Percentiles rank a stretch among this genome's conserved stretches.
phyloP scores from a whole-genome alignment of 2,797 vertebrate genomes.

The Momotus momota region DNA sequence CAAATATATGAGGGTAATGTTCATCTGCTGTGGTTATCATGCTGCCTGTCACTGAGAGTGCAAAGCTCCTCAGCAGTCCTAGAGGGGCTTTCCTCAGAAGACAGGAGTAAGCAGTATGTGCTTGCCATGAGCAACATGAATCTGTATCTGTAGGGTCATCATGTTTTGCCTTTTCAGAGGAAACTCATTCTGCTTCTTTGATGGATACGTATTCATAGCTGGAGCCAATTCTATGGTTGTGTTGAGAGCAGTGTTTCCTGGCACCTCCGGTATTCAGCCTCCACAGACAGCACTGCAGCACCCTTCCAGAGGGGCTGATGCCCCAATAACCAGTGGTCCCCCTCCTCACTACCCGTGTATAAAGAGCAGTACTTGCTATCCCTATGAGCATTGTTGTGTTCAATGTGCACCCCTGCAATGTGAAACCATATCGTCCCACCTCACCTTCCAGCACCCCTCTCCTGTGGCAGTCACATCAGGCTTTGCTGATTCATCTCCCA shows the following conservation, averaged over 20 bases:
- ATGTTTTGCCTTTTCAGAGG: background rate
- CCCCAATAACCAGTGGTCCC: background rate
- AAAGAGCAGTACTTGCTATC: background rate
- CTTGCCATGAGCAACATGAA: background rate
- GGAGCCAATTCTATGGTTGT: background rate
- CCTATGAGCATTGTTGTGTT: rapidly evolving
- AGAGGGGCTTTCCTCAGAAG: background rate
- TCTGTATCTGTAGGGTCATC: background rate
- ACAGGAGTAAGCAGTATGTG: background rate
- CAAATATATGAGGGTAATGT: background rate
- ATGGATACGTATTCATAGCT: background rate
- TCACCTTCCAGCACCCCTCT: background rate
- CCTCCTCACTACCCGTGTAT: background rate
- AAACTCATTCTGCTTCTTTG: background rate
- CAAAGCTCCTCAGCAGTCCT: background rate
- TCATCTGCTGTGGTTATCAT: background rate
- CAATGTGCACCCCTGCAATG: rapidly evolving
- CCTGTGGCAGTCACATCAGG: background rate
- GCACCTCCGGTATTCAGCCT: background rate
- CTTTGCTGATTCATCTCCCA: background rate
- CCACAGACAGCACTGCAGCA: background rate
- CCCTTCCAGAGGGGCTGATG: background rate
- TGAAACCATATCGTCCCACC: background rate
- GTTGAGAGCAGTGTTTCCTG: background rate
- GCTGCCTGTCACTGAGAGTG: background rate